phyloP scores from a whole-genome alignment of 2,113 vertebrate genomes.

The Cichladusa arquata region DNA sequence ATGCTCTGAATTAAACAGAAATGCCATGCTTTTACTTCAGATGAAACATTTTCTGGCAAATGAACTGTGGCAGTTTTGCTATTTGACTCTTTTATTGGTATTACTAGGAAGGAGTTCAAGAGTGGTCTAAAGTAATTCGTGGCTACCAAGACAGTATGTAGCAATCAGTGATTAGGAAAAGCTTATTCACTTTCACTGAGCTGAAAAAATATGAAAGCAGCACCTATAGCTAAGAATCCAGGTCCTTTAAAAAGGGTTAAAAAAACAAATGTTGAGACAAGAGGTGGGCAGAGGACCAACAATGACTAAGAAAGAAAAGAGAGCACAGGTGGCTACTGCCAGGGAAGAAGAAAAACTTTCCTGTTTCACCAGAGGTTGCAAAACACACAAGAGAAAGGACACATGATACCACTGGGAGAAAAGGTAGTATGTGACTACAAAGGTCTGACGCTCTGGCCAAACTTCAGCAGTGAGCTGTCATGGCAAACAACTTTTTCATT shows the following conservation, averaged over 20 bases:
- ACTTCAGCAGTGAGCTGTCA: background rate
- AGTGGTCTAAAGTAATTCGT: slow-evolving; percentile 39
- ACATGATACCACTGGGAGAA: background rate
- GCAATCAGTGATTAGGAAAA: slow-evolving; percentile 49
- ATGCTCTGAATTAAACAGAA: background rate
- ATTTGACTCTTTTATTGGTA: slow-evolving; percentile 15
- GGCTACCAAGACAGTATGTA: slow-evolving; percentile 35
- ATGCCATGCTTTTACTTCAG: background rate
- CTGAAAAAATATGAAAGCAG: slow-evolving; percentile 30
- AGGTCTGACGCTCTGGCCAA: background rate
- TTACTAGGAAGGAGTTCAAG: slow-evolving; percentile 32
- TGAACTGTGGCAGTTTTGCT: slow-evolving; percentile 40
- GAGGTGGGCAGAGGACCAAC: slow-evolving; percentile 20
- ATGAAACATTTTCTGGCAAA: slow-evolving; percentile 40
- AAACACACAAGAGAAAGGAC: background rate
- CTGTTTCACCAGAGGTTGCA: background rate
- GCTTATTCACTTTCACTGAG: slow-evolving; percentile 31
- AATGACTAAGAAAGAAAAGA: slow-evolving; percentile 40
- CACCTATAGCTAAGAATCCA: slow-evolving; percentile 2
- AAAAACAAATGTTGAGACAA: slow-evolving; percentile 14
- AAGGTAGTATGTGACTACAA: background rate
- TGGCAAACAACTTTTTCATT: background rate
- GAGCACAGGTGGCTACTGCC: slow-evolving; percentile 5
- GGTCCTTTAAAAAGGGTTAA: slow-evolving; percentile 15
- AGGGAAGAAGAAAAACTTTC: background rate